Percentiles rank a stretch among this genome's conserved stretches.
phyloP scores from a whole-genome alignment of 2,113 vertebrate genomes.

The Pipra filicauda region DNA sequence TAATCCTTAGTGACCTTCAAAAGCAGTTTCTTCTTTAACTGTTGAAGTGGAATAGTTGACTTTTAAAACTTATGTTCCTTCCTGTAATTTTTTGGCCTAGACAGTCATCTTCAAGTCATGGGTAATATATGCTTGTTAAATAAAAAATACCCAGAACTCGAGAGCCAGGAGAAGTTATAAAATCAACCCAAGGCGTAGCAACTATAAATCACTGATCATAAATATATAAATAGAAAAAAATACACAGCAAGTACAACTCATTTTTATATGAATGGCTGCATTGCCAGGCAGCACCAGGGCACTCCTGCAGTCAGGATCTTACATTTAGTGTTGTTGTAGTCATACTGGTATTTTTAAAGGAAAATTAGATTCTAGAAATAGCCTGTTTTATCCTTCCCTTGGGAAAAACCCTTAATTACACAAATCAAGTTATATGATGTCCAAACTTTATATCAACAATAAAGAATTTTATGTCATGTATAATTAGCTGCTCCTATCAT shows the following conservation, averaged over 20 bases:
- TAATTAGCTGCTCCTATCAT: background rate
- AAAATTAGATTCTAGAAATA: background rate
- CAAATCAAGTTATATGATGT: background rate
- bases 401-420: constrained; percentile 11
- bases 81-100: background rate
- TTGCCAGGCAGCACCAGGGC: background rate
- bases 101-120: background rate
- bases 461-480: background rate
- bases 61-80: background rate
- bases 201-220: background rate
- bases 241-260: background rate
- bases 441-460: background rate
- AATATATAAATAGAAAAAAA: background rate
- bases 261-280: background rate
- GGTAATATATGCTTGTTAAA: background rate
- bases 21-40: background rate
- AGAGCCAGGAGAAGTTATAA: background rate
- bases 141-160: background rate
- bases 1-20: background rate
- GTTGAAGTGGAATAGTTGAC: background rate
- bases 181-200: background rate
- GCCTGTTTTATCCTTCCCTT: background rate
- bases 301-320: background rate
- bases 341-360: background rate
- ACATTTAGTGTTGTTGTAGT: background rate